Base-by-base conservation (phyloP, 2,888 invertebrate genomes). In the Chalcosyrphus nemorum region DNA sequence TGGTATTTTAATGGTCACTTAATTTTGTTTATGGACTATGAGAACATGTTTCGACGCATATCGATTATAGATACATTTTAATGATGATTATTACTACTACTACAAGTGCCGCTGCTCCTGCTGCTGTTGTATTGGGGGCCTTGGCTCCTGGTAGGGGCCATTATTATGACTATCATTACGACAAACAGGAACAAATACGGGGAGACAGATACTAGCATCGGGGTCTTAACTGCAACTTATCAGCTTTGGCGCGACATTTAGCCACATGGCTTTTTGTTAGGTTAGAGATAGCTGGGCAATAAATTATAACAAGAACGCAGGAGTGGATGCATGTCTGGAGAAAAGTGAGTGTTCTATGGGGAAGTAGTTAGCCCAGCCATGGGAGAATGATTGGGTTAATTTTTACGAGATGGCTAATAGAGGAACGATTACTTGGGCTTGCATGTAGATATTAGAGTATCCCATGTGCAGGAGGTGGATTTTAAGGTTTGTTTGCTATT, bases 1-100 rank as follows among this genome's bases (percentile, higher is more conserved):
- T 91, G 90, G 91, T 91, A 90, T 90, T 91, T 91, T 91, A 91
- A 91, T 91, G 91, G 91, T 89, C 91, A 91, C 90, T 91, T 91
- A 90, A 91, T 91, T 91, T 91, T 91, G 91, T 91, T 91, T 91
- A 91, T 91, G 90, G 89, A 88, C 89, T 89, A 90, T 89, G 89
- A 88, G 88, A 88, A 89, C 89, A 89, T 87, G 88, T 86, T 86
- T 86, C 86, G 87, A 87, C 86, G 87, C 87, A 87, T 88, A 88
- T 89, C 88, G 88, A 88, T 88, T 89, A 89, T 88, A 87, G 88
- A 87, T 87, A 87, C 87, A 88, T 86, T 86, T 86, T 87, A 88
- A 89, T 88, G 89, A 88, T 88, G 88, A 88, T 88, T 87, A 86
- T 57, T 84, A 68, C 47, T 56, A 56, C 52, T 43, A 35, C 32